Evolutionary conservation across 2,797 vertebrate species (phyloP).

Genomic region (Propithecus perrieri): DNA sequence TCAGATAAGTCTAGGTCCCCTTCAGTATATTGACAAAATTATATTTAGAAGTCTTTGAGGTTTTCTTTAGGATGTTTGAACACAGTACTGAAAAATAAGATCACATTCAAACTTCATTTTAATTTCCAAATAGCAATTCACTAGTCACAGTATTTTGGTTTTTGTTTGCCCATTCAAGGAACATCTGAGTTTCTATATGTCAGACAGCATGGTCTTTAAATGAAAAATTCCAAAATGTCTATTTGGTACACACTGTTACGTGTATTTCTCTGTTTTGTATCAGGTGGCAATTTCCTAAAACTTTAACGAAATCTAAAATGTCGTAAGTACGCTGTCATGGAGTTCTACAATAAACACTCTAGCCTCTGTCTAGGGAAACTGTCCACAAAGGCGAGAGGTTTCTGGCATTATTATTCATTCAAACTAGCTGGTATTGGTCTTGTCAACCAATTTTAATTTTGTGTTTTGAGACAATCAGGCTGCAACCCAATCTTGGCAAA

Average conservation of each 20-base stretch:
- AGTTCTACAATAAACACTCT: not conserved
- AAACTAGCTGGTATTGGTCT: not conserved
- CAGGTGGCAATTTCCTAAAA: not conserved
- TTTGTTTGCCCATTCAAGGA: not conserved
- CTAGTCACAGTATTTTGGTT: not conserved
- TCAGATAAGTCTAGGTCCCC: not conserved
- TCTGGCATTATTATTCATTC: not conserved
- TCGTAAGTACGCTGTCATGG: not conserved
- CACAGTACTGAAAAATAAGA: not conserved
- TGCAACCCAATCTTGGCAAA: not conserved
- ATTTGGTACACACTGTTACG: not conserved
- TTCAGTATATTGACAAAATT: not conserved
- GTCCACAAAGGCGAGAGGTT: conserved; percentile 11
- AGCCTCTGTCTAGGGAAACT: not conserved
- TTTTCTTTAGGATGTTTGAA: not conserved
- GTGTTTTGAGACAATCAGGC: conserved; percentile 50
- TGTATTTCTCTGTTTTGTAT: not conserved
- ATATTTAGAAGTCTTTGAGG: not conserved
- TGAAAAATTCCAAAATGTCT: not conserved
- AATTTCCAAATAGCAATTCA: not conserved
- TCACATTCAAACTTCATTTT: not conserved
- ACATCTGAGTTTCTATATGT: not conserved
- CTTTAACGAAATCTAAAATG: not conserved
- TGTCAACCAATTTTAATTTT: conserved; percentile 1
- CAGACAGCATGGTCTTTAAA: not conserved